These are phyloP conservation scores for Peromyscus californicus DNA, from an alignment of 2,113 vertebrate genomes.

Conservation along the genomic window DNA sequence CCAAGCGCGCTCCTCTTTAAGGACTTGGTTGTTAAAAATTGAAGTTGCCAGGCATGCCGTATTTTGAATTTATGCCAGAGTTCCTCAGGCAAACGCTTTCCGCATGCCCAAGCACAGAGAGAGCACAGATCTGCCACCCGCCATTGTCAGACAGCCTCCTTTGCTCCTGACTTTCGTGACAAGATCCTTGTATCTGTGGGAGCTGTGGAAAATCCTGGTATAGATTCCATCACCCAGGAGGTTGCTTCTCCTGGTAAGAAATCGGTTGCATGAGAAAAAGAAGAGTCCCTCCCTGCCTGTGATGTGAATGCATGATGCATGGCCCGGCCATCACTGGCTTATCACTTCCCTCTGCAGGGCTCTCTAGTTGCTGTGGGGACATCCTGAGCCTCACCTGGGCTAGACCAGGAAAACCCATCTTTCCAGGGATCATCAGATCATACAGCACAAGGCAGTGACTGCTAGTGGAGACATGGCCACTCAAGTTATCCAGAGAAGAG, in stretches of 20 bases:
- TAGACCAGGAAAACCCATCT: not conserved
- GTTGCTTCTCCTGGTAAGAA: conserved; percentile 35
- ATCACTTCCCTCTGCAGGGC: not conserved
- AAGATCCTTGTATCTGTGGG: conserved; percentile 12
- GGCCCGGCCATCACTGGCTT: accelerated
- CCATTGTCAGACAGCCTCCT: not conserved
- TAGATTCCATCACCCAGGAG: conserved; percentile 55
- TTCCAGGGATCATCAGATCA: not conserved
- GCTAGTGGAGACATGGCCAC: not conserved
- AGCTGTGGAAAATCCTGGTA: not conserved
- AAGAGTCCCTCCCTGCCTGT: not conserved
- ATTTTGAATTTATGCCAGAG: conserved; percentile 62
- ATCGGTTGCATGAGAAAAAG: not conserved
- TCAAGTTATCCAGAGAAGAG: not conserved
- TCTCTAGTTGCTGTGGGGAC: not conserved
- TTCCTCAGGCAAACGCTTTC: conserved; percentile 44
- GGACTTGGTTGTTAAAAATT: conserved; percentile 65
- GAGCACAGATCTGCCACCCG: not conserved
- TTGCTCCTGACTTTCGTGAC: conserved; percentile 41
- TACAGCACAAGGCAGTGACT: accelerated
- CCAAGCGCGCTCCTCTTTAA: conserved; percentile 52
- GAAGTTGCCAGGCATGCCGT: conserved; percentile 52
- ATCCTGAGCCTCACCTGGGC: not conserved
- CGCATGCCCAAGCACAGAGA: conserved; percentile 9
- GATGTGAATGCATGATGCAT: not conserved